Evolutionary conservation across 1,140 invertebrate genomes (phyloP).

Genomic region (Drosophila pallidifrons): DNA sequence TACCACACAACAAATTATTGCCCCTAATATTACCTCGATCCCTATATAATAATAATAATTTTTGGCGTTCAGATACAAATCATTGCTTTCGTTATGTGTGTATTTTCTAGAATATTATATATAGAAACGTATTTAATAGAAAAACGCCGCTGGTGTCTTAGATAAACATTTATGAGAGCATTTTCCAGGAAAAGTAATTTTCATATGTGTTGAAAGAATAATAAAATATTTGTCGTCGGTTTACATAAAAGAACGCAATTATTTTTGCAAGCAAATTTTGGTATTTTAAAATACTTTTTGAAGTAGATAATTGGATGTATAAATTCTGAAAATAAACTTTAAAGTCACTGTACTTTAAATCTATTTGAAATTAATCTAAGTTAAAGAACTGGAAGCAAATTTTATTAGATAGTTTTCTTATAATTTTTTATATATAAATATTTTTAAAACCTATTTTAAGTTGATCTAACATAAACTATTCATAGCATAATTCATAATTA

Average conservation of each 20-base stretch:
- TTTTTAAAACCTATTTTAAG: too few species aligned
- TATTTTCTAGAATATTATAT: conserved; percentile 7
- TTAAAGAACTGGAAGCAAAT: too few species aligned
- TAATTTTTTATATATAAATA: too few species aligned
- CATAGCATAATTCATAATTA: too few species aligned
- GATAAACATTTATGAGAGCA: conserved; percentile 3
- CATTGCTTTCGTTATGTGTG: conserved; percentile 13
- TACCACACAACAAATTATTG: conserved; percentile 27
- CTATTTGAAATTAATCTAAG: too few species aligned
- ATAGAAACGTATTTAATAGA: conserved; percentile 22
- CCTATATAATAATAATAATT: not conserved
- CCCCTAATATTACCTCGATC: not conserved
- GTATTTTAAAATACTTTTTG: too few species aligned
- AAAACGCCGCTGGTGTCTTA: conserved; percentile 1
- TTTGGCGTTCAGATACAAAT: conserved; percentile 24
- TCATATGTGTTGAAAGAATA: not conserved
- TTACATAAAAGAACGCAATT: not conserved
- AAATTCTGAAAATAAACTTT: too few species aligned
- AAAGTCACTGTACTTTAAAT: too few species aligned
- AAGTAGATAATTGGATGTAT: too few species aligned
- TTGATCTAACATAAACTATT: too few species aligned
- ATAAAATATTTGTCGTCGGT: not conserved
- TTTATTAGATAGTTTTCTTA: too few species aligned
- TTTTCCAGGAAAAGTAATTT: not conserved
- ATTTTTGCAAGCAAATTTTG: not conserved